Base-by-base conservation (phyloP, 1,140 invertebrate genomes). In the Conus betulinus region DNA sequence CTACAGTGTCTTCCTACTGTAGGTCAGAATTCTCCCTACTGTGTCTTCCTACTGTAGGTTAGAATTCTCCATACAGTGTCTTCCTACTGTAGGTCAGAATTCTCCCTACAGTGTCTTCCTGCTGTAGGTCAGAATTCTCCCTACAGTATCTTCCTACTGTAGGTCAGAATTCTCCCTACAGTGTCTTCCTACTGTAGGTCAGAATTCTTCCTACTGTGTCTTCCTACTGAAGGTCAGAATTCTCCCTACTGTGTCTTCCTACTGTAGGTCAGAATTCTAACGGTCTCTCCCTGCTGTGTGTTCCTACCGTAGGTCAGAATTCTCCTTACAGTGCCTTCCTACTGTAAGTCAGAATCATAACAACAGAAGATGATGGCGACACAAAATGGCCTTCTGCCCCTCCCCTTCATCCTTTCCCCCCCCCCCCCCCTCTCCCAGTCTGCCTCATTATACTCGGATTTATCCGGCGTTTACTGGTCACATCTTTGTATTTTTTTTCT, bases 371-470 rank as follows among this genome's bases (percentile, higher is more conserved):
- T 39, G 39, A 39, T 3, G 39, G 39, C 39, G 39, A 39, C 39
- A 39, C 39, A 39, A 39, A 39, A 39, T 39, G 39, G 39, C 71
- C 23, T 23, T 74, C 71, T 74, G 13, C 23, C 71, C 17, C 81
- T 53, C 53, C 17, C 51, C 39, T 15, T 53, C 51, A 17, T n/a
- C 39, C 53, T 53, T n/a, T 83, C 81, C 39, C 81, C 11, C 81
- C 39, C 81, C 11, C 81, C 39, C 81, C 39, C 81, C 11, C 10
- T 83, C 81, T 83, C 81, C 39, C 81, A 27, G n/a, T 83, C 81
- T 83, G 17, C 39, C 81, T 53, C 81, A 27, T 23, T 83, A 52
- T 83, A 5, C 27, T 27, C 20, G 39, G 39, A 39, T 39, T 39
- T 39, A 39, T 39, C 39, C 39, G 39, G 3, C 3, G 39, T 39